Conservation (phyloP, 53 echinoderm and acorn worm genomes). For the Arbacia lixula region DNA sequence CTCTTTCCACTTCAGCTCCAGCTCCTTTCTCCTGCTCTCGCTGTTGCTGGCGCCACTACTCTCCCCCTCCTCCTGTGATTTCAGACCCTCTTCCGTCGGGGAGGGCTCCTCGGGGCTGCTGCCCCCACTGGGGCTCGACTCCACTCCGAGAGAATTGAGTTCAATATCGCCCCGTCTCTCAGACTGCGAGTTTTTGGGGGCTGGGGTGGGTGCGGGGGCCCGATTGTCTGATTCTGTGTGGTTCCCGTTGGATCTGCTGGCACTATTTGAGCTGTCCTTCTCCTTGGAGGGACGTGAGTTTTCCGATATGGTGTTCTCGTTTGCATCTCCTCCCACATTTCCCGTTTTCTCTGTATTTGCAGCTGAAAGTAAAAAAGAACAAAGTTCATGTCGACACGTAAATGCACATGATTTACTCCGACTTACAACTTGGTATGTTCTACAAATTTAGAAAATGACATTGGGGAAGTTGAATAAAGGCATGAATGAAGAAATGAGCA, state of each 20-base stretch:
- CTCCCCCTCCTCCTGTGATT: conserved; percentile 1
- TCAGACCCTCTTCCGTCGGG: conserved; percentile 16
- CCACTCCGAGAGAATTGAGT: conserved; percentile 7
- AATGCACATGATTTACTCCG: no score
- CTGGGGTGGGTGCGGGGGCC: background rate
- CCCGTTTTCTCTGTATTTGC: conserved; percentile 23
- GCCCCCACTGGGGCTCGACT: background rate
- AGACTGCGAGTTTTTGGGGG: conserved; percentile 5
- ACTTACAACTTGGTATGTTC: no score
- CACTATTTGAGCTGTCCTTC: conserved; percentile 17
- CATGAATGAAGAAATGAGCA: no score
- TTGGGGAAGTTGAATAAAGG: no score
- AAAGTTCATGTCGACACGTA: no score
- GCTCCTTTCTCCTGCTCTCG: conserved; percentile 23
- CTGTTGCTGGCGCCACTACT: background rate
- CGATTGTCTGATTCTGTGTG: background rate
- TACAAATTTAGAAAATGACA: no score
- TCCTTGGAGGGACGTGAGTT: conserved; percentile 28
- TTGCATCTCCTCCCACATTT: conserved; percentile 18
- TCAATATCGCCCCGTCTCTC: conserved; percentile 1
- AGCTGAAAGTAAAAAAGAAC: conserved; percentile 16
- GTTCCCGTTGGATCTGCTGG: conserved; percentile 19
- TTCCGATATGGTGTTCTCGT: conserved; percentile 47
- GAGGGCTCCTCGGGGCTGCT: conserved; percentile 12
- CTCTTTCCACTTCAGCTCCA: conserved; percentile 41